phyloP scores from a whole-genome alignment of 2,113 vertebrate genomes.

The Marmota flaviventris region DNA sequence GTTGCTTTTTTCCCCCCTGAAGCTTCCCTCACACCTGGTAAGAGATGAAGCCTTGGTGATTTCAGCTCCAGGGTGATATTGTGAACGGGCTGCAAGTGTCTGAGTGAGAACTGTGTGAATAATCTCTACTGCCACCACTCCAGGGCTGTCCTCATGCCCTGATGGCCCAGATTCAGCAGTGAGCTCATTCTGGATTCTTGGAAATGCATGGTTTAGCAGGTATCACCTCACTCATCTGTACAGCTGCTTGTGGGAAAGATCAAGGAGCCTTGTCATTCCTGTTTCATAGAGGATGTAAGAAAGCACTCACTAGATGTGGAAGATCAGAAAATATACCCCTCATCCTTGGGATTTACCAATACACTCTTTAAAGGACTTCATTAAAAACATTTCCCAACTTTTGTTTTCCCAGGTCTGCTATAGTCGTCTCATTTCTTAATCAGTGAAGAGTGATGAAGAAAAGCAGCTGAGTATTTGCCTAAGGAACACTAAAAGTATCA shows the following conservation, averaged over 20 bases:
- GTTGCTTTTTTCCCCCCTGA: no score
- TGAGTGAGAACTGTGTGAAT: neutral
- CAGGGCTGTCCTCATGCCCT: neutral
- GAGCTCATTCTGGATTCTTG: neutral
- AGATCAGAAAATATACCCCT: neutral
- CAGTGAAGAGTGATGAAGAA: neutral
- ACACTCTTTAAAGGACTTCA: neutral
- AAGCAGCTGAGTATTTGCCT: neutral
- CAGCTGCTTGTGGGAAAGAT: neutral
- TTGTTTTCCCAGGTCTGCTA: neutral
- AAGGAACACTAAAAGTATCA: neutral
- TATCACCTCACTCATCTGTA: neutral
- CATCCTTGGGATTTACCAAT: neutral
- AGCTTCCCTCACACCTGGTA: neutral
- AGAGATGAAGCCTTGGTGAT: neutral
- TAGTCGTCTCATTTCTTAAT: neutral
- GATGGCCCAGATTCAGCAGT: neutral
- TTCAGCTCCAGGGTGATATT: conserved; percentile 44
- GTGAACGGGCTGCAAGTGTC: neutral
- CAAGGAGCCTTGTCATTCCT: neutral
- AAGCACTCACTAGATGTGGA: neutral
- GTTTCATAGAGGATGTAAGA: neutral
- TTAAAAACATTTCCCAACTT: neutral
- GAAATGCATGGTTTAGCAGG: neutral
- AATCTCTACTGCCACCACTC: neutral